Evolutionary conservation across 2,113 vertebrate genomes (phyloP).

Genomic region (Equus quagga): DNA sequence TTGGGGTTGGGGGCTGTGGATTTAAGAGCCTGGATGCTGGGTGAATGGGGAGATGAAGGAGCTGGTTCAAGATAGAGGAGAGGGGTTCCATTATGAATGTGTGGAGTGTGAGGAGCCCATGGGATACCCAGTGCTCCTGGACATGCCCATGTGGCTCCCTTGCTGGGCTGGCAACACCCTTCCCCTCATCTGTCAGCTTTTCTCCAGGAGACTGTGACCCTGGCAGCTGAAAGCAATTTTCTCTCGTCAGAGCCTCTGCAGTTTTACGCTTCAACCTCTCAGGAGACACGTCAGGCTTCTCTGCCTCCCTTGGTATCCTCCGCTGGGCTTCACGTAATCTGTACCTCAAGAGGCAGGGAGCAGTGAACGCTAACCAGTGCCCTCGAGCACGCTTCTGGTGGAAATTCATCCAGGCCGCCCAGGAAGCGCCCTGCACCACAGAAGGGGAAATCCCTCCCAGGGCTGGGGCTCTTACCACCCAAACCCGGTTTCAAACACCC

Average conservation of each 20-base stretch:
- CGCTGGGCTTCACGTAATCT: not conserved
- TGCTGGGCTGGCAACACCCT: not conserved
- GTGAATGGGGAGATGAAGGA: not conserved
- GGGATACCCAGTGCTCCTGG: fast-evolving
- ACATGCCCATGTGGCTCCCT: fast-evolving
- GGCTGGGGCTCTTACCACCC: not conserved
- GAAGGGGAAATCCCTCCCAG: not conserved
- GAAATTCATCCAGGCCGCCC: not conserved
- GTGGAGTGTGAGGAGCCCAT: not conserved
- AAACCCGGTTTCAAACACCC: not conserved
- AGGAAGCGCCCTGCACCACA: not conserved
- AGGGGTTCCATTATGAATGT: not conserved
- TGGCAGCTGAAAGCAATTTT: not conserved
- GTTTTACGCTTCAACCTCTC: not conserved
- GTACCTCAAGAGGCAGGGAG: not conserved
- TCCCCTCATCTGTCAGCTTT: not conserved
- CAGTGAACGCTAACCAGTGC: fast-evolving
- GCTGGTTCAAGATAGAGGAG: not conserved
- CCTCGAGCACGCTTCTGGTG: not conserved
- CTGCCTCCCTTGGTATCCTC: not conserved
- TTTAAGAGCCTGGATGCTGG: not conserved
- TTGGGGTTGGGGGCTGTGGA: not conserved
- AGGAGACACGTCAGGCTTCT: not conserved
- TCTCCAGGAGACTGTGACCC: not conserved
- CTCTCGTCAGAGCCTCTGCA: not conserved